phyloP scores from a whole-genome alignment of 2,113 vertebrate species.

The Columbina picui region DNA sequence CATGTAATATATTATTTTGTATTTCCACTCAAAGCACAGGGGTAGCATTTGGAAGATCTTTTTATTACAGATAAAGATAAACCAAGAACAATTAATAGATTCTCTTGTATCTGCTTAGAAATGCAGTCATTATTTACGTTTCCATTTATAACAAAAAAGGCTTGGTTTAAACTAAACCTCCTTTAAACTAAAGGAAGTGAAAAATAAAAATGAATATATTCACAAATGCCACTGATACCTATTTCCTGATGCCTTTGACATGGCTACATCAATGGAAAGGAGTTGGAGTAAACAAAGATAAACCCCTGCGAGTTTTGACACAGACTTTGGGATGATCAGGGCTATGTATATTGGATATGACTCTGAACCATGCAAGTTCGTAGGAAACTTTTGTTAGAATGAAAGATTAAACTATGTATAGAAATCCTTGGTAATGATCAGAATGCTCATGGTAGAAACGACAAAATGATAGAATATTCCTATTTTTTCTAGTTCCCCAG shows the following conservation, averaged over 20 bases:
- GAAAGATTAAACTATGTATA: background rate
- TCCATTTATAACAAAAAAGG: background rate
- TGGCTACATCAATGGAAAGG: background rate
- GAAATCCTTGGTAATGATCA: background rate
- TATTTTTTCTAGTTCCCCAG: slow-evolving; percentile 83
- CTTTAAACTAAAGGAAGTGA: background rate
- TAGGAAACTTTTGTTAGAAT: background rate
- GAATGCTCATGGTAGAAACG: background rate
- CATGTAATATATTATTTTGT: background rate
- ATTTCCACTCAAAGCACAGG: background rate
- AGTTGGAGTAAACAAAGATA: background rate
- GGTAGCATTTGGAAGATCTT: background rate
- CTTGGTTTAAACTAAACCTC: background rate
- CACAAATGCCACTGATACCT: background rate
- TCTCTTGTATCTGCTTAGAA: background rate
- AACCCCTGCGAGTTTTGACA: background rate
- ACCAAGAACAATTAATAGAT: background rate
- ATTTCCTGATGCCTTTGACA: background rate
- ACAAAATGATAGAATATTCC: slow-evolving; percentile 71
- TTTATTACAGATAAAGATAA: background rate
- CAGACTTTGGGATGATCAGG: background rate
- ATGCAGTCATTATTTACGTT: background rate
- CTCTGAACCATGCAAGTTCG: background rate
- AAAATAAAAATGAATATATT: background rate
- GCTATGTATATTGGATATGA: background rate